Evolutionary conservation across 2,797 vertebrate genomes (phyloP).

Genomic region (Gymnoscopelus microlampas): DNA sequence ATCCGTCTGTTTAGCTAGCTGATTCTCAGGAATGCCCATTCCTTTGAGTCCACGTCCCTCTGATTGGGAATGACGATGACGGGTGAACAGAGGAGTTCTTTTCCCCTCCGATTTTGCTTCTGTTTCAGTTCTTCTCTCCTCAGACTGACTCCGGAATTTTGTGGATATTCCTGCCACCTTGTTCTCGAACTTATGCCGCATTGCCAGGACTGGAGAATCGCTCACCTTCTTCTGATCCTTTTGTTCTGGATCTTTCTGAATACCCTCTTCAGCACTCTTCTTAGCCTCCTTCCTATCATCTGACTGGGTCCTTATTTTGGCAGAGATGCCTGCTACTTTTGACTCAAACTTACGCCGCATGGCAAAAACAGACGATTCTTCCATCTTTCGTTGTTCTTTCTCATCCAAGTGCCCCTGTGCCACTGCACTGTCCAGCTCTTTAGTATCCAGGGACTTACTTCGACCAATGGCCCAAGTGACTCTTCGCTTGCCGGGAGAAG

Average conservation of each 20-base stretch:
- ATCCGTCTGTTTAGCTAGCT: constrained; percentile 78
- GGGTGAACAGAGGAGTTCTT: constrained; percentile 82
- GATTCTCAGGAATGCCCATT: constrained; percentile 85
- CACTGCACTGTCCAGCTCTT: constrained; percentile 68
- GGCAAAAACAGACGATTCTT: constrained; percentile 85
- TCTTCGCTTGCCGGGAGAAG: constrained; percentile 73
- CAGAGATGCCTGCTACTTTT: constrained; percentile 89
- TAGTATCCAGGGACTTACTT: constrained; percentile 85
- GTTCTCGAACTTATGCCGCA: constrained; percentile 87
- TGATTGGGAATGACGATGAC: constrained; percentile 83
- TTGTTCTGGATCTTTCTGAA: constrained; percentile 53
- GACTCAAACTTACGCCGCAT: constrained; percentile 90
- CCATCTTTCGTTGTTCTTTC: constrained; percentile 65
- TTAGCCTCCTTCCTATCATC: constrained; percentile 81
- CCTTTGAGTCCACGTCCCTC: constrained; percentile 87
- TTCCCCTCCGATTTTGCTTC: constrained; percentile 72
- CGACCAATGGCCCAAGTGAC: constrained; percentile 85
- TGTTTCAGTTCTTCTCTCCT: constrained; percentile 77
- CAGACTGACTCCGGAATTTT: constrained; percentile 86
- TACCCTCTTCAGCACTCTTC: constrained; percentile 28
- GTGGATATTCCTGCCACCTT: constrained; percentile 84
- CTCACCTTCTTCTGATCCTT: constrained; percentile 68
- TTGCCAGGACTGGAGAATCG: constrained; percentile 84
- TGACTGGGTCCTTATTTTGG: constrained; percentile 85
- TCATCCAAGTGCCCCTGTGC: constrained; percentile 52